Evolutionary conservation across 2,797 vertebrate species (phyloP).

Genomic region (Diceros bicornis): DNA sequence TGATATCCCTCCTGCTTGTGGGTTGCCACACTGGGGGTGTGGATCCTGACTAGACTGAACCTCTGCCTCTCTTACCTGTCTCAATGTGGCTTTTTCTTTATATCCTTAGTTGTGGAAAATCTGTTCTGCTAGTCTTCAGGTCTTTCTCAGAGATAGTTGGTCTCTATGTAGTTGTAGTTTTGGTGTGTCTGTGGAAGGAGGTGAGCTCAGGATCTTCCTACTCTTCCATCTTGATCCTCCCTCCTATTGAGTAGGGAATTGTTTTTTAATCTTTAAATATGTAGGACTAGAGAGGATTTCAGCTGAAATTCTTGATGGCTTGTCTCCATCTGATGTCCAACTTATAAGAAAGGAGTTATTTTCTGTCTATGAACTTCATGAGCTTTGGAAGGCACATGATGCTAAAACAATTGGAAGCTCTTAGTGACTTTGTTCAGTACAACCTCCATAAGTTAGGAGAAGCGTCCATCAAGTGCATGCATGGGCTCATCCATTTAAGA

Average conservation of each 20-base stretch:
- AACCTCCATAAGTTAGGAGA: background rate
- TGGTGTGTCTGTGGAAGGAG: too few species aligned
- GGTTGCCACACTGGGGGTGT: too few species aligned
- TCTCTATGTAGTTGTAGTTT: too few species aligned
- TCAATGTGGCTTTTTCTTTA: too few species aligned
- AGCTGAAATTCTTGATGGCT: background rate
- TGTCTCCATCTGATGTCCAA: background rate
- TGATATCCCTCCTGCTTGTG: too few species aligned
- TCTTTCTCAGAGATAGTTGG: too few species aligned
- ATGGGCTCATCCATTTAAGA: background rate
- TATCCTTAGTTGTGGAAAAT: too few species aligned
- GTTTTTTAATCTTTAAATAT: conserved; percentile 56
- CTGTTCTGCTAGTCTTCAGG: too few species aligned
- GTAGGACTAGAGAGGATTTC: conserved; percentile 5
- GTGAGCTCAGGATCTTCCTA: too few species aligned
- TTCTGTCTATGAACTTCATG: conserved; percentile 3
- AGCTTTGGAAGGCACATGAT: background rate
- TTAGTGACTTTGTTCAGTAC: background rate
- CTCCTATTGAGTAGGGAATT: background rate
- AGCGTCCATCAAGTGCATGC: background rate
- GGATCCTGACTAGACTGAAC: too few species aligned
- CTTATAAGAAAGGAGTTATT: conserved; percentile 4
- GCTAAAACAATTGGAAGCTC: background rate
- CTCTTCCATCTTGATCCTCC: too few species aligned
- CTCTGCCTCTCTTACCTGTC: too few species aligned